Conservation (phyloP, 2,797 vertebrate species). For the Acanthiza pusilla region DNA sequence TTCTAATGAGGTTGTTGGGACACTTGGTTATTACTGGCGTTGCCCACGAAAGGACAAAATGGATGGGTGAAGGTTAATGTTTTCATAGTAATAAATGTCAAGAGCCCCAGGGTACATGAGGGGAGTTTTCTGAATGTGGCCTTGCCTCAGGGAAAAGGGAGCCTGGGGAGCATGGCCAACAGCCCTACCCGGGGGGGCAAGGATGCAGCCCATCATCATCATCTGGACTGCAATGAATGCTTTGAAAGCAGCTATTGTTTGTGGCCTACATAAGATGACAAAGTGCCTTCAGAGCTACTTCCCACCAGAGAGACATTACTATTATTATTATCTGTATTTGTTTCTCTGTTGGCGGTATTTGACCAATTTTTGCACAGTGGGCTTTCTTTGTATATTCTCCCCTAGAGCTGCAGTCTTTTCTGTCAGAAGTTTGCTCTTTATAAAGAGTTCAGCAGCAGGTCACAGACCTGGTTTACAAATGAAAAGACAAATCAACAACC, state of each 20-base stretch:
- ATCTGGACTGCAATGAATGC: neutral
- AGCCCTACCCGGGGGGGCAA: neutral
- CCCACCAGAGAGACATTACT: neutral
- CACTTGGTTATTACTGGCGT: neutral
- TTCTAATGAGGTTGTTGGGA: neutral
- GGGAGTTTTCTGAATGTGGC: neutral
- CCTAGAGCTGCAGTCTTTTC: neutral
- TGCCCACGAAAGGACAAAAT: neutral
- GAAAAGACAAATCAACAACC: neutral
- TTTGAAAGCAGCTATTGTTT: neutral
- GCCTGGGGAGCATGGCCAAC: neutral
- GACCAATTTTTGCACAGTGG: slow-evolving; percentile 14
- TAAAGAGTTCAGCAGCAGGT: neutral
- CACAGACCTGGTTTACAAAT: neutral
- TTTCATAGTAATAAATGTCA: neutral
- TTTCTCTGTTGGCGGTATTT: neutral
- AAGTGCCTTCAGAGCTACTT: neutral
- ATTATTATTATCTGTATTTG: neutral
- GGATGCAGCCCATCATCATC: neutral
- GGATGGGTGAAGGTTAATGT: neutral
- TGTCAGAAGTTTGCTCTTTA: neutral
- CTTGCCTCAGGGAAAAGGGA: neutral
- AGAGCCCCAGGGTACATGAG: neutral
- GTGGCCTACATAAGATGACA: neutral
- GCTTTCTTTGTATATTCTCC: neutral